phyloP scores from a whole-genome alignment of 64 coral and sea anemone genomes.

The Exaiptasia diaphana region DNA sequence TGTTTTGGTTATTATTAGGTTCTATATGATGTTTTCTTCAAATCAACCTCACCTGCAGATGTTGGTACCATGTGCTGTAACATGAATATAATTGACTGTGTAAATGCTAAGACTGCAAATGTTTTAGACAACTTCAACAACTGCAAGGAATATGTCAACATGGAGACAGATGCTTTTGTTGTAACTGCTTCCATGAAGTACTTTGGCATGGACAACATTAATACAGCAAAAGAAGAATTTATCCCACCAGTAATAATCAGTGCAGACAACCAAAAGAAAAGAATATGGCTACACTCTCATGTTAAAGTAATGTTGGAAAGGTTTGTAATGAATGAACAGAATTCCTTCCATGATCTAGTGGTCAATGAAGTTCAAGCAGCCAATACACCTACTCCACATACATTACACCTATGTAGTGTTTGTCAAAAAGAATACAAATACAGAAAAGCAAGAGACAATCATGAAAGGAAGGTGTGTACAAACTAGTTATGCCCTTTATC shows the following conservation, averaged over 20 bases:
- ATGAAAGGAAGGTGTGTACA: background rate
- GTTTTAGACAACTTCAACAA: slow-evolving; percentile 56
- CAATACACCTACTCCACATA: background rate
- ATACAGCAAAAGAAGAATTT: background rate
- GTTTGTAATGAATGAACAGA: slow-evolving; percentile 52
- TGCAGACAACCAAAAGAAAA: background rate
- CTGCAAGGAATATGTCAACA: slow-evolving; percentile 53
- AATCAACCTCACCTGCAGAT: slow-evolving; percentile 11
- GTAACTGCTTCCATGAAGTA: slow-evolving; percentile 25
- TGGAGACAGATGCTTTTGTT: slow-evolving; percentile 61
- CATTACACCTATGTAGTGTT: slow-evolving; percentile 38
- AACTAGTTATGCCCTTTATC: no score
- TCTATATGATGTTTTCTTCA: slow-evolving; percentile 36
- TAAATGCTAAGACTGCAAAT: slow-evolving; percentile 53
- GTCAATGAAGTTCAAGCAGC: background rate
- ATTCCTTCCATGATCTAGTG: background rate
- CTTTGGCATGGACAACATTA: slow-evolving; percentile 24
- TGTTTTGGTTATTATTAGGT: background rate
- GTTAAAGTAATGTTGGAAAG: background rate
- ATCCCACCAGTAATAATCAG: slow-evolving; percentile 23
- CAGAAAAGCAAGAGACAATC: slow-evolving; percentile 32
- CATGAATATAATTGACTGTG: slow-evolving; percentile 52
- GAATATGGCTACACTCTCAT: slow-evolving; percentile 53
- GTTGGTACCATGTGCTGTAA: slow-evolving; percentile 50
- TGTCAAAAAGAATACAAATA: no score